phyloP scores from a whole-genome alignment of 2,113 vertebrate species.

The Gymnobelideus leadbeateri region DNA sequence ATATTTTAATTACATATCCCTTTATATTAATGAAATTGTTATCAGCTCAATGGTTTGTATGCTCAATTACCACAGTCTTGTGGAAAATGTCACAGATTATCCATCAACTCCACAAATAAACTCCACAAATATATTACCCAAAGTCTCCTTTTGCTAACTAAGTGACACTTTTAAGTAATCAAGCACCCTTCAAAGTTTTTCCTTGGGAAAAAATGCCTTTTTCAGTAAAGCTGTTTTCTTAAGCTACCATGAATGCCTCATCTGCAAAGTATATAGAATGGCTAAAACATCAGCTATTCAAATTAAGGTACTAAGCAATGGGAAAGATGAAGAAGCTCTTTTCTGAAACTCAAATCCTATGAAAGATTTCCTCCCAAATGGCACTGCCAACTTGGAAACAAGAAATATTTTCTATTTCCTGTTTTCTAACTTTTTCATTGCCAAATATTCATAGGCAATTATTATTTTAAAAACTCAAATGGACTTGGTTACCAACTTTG shows the following conservation, averaged over 20 bases:
- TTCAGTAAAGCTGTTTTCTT: neutral
- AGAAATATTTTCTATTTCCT: neutral
- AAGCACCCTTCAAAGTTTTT: neutral
- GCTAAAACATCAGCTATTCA: neutral
- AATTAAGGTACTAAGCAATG: neutral
- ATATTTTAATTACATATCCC: slow-evolving; percentile 8
- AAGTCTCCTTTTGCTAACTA: slow-evolving; percentile 21
- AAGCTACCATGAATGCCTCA: neutral
- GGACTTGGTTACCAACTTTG: slow-evolving; percentile 24
- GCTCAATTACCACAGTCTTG: slow-evolving; percentile 40
- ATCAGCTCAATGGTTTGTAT: neutral
- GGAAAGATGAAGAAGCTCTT: neutral
- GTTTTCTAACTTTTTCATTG: neutral
- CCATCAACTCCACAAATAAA: slow-evolving; percentile 28
- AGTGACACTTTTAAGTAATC: neutral
- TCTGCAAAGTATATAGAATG: neutral
- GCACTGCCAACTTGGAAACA: neutral
- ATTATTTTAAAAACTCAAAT: slow-evolving; percentile 44
- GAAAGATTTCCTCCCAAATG: neutral
- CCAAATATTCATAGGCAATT: slow-evolving; percentile 22
- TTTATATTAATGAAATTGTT: slow-evolving; percentile 36
- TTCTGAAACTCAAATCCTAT: neutral
- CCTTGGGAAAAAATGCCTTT: neutral
- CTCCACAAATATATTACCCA: slow-evolving; percentile 53
- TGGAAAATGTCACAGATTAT: slow-evolving; percentile 19